Evolutionary conservation across 2,888 invertebrate species (phyloP), one percentile per base, ranked within the genome.

Genomic region (Leptinotarsa haldemani): DNA sequence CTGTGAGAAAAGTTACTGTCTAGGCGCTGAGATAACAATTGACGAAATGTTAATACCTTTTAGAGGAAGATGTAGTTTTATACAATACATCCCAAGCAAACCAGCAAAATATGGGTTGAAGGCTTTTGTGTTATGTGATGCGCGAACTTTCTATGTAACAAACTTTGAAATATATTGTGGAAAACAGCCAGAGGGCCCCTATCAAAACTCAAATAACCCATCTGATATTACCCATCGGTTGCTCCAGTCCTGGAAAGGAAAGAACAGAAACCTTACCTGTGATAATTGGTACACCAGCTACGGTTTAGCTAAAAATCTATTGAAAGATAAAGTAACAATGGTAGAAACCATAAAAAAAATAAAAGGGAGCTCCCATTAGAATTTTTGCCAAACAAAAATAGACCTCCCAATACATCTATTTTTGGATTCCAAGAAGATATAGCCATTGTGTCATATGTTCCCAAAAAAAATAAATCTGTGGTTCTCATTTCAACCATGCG

Each of bases 391-490:
- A 47, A 80, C 68, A 81, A 80, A 77, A 56, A 68, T 13, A 78
- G 74, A 70, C 4, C 22, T 46, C 74, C 74, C 40, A 69, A 69
- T 64, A 77, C 80, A 9, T 78, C 80, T 16, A 48, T 82, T 13
- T 83, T 65, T 69, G 69, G 67, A 70, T 70, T 72, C 18, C 63
- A 67, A 63, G 52, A 69, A 52, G 52, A 73, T 30, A 22, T 83
- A 7, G 81, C 81, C n/a, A 73, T 84, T 7, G 82, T 83, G 4
- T 84, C 82, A 0, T 80, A 80, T 71, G 76, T 79, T 73, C 70
- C 67, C 77, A 70, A 76, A 70, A 76, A 71, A 67, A 80, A 79
- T 50, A 82, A 79, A 75, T 40, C 76, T 40, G 77, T 79, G 13
- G 52, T 78, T 53, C 74, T 76, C 64, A 9, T 80, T 46, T 79